Conservation (phyloP, 2,888 invertebrate genomes). For the Deroplatys truncata region DNA sequence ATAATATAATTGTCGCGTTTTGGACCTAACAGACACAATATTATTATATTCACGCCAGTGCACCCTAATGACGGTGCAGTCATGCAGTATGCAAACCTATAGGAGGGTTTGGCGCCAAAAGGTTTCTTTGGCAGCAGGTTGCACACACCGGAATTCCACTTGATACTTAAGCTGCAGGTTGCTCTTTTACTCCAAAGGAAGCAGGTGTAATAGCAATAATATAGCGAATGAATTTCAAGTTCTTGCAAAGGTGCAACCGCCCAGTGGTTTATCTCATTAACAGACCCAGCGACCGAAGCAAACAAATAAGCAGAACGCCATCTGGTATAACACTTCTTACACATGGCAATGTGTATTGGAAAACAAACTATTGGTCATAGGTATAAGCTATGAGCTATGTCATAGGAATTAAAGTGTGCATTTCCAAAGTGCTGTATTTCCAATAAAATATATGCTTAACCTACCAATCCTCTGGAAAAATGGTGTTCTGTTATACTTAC, state of each 20-base stretch:
- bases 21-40: too few species aligned
- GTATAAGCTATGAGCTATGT: too few species aligned
- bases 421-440: too few species aligned
- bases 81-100: not conserved
- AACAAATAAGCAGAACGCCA: not conserved
- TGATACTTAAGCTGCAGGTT: not conserved
- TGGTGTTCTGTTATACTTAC: too few species aligned
- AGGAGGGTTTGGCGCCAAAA: not conserved
- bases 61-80: too few species aligned
- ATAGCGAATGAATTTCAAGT: not conserved
- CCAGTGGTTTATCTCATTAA: conserved; percentile 10
- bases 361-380: not conserved
- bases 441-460: too few species aligned
- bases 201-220: conserved; percentile 18
- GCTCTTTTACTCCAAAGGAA: not conserved
- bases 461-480: too few species aligned
- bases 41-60: too few species aligned
- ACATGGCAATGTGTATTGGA: not conserved
- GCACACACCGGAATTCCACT: conserved; percentile 25
- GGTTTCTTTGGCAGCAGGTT: not conserved
- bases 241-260: not conserved
- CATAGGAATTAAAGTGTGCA: too few species aligned
- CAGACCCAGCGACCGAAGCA: conserved; percentile 19
- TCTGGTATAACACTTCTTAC: too few species aligned
- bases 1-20: too few species aligned